Evolutionary conservation across 2,797 vertebrate species (phyloP).

Genomic region (Dermochelys coriacea): DNA sequence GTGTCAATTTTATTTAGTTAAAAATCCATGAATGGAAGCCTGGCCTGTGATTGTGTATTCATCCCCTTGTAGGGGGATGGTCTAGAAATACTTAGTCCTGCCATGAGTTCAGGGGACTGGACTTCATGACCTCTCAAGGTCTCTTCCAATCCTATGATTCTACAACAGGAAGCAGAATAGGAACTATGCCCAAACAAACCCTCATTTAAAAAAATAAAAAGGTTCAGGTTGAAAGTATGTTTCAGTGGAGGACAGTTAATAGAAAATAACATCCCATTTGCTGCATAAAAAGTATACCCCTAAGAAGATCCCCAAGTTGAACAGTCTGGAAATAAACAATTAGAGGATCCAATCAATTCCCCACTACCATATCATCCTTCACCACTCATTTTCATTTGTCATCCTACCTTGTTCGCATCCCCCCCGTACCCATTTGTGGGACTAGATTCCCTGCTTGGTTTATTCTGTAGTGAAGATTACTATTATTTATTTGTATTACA

Average conservation of each 20-base stretch:
- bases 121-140: too few relatives aligned
- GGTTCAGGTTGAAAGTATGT: neutral
- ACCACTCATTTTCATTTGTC: neutral
- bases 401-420: neutral
- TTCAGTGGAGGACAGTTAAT: slow-evolving; percentile 1
- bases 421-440: neutral
- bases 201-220: neutral
- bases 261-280: neutral
- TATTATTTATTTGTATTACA: neutral
- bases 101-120: too few relatives aligned
- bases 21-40: neutral
- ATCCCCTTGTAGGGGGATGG: too few relatives aligned
- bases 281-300: neutral
- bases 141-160: too few relatives aligned
- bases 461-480: neutral
- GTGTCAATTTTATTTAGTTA: neutral
- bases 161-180: neutral
- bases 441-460: neutral
- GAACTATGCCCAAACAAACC: neutral
- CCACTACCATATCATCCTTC: neutral
- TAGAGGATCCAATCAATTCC: neutral
- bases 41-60: too few relatives aligned
- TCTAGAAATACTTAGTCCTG: too few relatives aligned
- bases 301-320: slow-evolving; percentile 13
- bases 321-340: neutral